Evolutionary conservation across 2,113 vertebrate genomes (phyloP).

Genomic region (Menura novaehollandiae): DNA sequence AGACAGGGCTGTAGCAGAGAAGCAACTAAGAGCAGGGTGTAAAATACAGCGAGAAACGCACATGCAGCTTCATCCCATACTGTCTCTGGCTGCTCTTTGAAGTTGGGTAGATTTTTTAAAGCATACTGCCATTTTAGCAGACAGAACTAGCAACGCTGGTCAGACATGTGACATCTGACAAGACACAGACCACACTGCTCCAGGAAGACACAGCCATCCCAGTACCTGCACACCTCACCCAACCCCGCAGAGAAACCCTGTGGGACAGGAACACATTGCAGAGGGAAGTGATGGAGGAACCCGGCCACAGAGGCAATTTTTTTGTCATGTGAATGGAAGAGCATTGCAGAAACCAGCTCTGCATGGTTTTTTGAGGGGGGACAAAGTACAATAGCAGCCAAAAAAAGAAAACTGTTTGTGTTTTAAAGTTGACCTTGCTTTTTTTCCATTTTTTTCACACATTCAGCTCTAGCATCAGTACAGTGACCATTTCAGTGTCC

Average conservation of each 20-base stretch:
- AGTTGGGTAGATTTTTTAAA: background rate
- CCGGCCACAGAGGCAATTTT: background rate
- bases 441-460: background rate
- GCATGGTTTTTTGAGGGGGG: fast-evolving
- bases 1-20: slow-evolving; percentile 1
- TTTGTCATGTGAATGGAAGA: background rate
- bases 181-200: background rate
- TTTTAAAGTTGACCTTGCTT: background rate
- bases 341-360: background rate
- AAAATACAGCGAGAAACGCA: background rate
- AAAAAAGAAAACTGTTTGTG: background rate
- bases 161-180: background rate
- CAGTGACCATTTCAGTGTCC: background rate
- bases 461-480: background rate
- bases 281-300: background rate
- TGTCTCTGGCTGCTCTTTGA: background rate
- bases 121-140: background rate
- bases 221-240: background rate
- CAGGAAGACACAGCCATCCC: background rate
- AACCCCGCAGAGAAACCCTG: background rate
- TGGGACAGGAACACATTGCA: fast-evolving
- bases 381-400: background rate
- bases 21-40: background rate
- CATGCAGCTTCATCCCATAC: background rate
- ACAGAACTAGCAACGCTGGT: background rate